Evolutionary conservation across 1,140 invertebrate genomes (phyloP).

Genomic region (Drosophila arizonae): DNA sequence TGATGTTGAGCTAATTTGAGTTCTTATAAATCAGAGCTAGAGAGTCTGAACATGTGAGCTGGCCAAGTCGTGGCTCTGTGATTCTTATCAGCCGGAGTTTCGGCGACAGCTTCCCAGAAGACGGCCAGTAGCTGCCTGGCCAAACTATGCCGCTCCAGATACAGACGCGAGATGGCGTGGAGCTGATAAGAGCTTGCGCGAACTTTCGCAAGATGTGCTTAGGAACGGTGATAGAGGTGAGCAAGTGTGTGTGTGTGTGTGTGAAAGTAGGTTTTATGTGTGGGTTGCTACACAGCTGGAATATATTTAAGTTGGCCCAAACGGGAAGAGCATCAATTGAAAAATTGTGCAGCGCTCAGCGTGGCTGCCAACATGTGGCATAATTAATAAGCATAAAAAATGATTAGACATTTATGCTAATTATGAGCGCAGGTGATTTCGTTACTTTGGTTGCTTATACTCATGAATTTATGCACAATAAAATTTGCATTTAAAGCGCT

Average conservation of each 20-base stretch:
- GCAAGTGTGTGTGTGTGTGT: neutral
- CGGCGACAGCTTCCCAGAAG: constrained; percentile 34
- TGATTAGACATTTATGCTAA: constrained; percentile 74
- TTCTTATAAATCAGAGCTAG: constrained; percentile 37
- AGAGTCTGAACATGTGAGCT: constrained; percentile 1
- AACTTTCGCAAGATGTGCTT: constrained; percentile 4
- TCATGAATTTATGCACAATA: constrained; percentile 69
- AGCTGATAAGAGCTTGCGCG: constrained; percentile 8
- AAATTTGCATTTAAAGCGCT: constrained; percentile 73
- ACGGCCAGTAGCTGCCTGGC: neutral
- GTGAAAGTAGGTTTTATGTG: neutral
- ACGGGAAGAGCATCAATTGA: constrained; percentile 5
- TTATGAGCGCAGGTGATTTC: constrained; percentile 62
- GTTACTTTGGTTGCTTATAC: constrained; percentile 44
- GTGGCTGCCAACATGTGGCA: constrained; percentile 23
- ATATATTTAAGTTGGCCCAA: constrained; percentile 41
- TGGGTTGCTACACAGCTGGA: constrained; percentile 31
- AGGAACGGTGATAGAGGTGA: neutral
- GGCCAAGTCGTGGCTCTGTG: constrained; percentile 11
- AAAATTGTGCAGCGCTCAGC: constrained; percentile 12
- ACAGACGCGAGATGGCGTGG: constrained; percentile 8
- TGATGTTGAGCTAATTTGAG: constrained; percentile 28
- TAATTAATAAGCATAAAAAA: constrained; percentile 73
- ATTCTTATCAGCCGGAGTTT: constrained; percentile 21
- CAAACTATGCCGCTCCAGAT: constrained; percentile 27